phyloP scores from a whole-genome alignment of 2,888 invertebrate genomes.

The Exephanes ischioxanthus region DNA sequence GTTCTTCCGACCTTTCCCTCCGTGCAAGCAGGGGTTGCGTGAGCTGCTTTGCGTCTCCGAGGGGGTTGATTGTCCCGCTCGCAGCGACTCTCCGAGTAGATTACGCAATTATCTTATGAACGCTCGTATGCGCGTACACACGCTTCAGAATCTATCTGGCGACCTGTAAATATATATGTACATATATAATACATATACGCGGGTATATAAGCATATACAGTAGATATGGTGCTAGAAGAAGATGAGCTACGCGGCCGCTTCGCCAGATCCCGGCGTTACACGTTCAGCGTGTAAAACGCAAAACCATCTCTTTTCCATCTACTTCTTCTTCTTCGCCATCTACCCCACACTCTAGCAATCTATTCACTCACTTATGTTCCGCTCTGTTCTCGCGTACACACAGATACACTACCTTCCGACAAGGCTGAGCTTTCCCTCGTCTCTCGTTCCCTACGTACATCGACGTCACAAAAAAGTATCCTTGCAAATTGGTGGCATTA shows the following conservation, averaged over 20 bases:
- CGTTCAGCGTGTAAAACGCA: slow-evolving; percentile 55
- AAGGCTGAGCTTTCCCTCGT: slow-evolving; percentile 14
- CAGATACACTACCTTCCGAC: neutral
- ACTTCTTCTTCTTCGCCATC: slow-evolving; percentile 29
- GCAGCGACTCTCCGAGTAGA: slow-evolving; percentile 72
- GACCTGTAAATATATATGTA: neutral
- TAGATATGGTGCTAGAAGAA: neutral
- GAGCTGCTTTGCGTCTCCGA: slow-evolving; percentile 43
- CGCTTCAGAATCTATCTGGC: slow-evolving; percentile 33
- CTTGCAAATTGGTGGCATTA: slow-evolving; percentile 78
- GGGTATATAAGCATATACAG: neutral
- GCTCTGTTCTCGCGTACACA: slow-evolving; percentile 33
- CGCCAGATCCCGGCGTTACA: slow-evolving; percentile 27
- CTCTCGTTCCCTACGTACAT: slow-evolving; percentile 47
- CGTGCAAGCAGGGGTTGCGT: slow-evolving; percentile 27
- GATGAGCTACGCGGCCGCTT: slow-evolving; percentile 5
- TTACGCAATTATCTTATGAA: slow-evolving; percentile 82
- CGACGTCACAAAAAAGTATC: slow-evolving; percentile 63
- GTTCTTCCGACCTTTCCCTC: slow-evolving; percentile 24
- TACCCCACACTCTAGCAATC: slow-evolving; percentile 1
- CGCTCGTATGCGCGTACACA: slow-evolving; percentile 72
- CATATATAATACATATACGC: too few relatives aligned
- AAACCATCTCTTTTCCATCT: slow-evolving; percentile 54
- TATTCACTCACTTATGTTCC: slow-evolving; percentile 41
- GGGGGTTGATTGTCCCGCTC: slow-evolving; percentile 76